Base-by-base conservation (phyloP, 2,113 vertebrate species). In the Pteropus alecto region DNA sequence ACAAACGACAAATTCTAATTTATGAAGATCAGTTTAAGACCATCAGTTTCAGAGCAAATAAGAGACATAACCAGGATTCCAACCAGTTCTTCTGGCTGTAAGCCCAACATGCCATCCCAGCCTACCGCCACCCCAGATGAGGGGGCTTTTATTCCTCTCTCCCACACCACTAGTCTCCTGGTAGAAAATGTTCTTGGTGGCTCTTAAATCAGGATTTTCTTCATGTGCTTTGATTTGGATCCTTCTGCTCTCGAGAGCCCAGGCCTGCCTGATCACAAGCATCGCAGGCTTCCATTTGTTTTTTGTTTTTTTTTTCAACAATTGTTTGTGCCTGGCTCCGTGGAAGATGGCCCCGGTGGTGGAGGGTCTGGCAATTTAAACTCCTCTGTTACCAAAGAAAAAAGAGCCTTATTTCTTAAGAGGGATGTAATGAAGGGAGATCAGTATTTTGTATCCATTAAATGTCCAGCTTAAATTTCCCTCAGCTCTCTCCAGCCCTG, bases 91-190 rank as follows among this genome's bases (percentile, higher is more conserved):
- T n/a, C n/a, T 65, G 48, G 56, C 48, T 76, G 2, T 16, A 63
- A 24, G 41, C 19, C 48, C 58, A 41, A 22, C 2, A 0, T 7
- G 3, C 5, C 35, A 41, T n/a, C 5, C 1, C 24, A n/a, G 35
- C 70, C 21, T 15, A 22, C 6, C 2, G 16, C 1, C 18, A 33
- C 6, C 15, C 41, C 4, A 38, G 28, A 26, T 35, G 28, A 68
- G 30, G 35, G 16, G 60, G 18, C 6, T 33, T 74, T 41, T 18
- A 41, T 58, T 0, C 3, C 41, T 22, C 14, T 14, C 2, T 46
- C 38, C 43, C 13, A n/a, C 1, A 5, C 3, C 13, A 28, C 30
- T n/a, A 61, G n/a, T n/a, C 77, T 85, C 15, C 58, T 82, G 26
- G 28, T 33, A 63, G 65, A 63, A 76, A 77, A 5, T n/a, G 19